These are phyloP conservation scores for Cariama cristata DNA, from an alignment of 2,113 vertebrate genomes.

Conservation along the genomic window DNA sequence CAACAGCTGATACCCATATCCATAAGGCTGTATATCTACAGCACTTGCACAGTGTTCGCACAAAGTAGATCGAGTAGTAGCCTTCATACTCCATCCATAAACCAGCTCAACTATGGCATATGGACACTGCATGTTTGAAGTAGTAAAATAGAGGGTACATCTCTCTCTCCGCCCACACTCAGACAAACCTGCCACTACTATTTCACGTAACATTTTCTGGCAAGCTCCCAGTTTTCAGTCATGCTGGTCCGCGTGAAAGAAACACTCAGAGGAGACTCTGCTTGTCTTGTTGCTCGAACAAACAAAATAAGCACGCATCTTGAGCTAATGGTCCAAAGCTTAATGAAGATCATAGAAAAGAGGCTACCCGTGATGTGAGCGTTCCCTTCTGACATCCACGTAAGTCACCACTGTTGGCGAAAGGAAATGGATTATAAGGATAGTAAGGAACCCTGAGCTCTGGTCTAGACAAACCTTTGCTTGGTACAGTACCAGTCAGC, in stretches of 20 bases:
- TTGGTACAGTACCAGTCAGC: background rate
- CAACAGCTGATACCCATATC: slow-evolving; percentile 26
- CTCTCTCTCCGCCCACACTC: slow-evolving; percentile 54
- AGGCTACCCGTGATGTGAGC: slow-evolving; percentile 34
- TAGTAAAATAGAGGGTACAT: slow-evolving; percentile 52
- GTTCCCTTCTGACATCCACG: slow-evolving; percentile 48
- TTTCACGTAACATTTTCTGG: slow-evolving; percentile 63
- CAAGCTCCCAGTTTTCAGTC: slow-evolving; percentile 70
- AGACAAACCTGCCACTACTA: slow-evolving; percentile 66
- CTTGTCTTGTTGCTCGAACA: slow-evolving; percentile 49
- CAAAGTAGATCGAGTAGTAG: background rate
- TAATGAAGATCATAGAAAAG: slow-evolving; percentile 59
- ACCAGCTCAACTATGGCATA: slow-evolving; percentile 42
- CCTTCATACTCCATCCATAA: slow-evolving; percentile 22
- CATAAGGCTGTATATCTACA: background rate
- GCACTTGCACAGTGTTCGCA: background rate
- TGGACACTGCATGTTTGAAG: slow-evolving; percentile 46
- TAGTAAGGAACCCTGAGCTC: slow-evolving; percentile 21
- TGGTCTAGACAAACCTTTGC: slow-evolving; percentile 27
- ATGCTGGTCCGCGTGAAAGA: slow-evolving; percentile 63
- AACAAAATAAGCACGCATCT: slow-evolving; percentile 60
- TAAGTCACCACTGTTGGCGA: slow-evolving; percentile 27
- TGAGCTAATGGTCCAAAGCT: slow-evolving; percentile 58
- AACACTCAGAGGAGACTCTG: slow-evolving; percentile 53
- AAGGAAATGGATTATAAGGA: slow-evolving; percentile 34